phyloP scores from a whole-genome alignment of 2,888 invertebrate genomes.

The Drosophila limbata region DNA sequence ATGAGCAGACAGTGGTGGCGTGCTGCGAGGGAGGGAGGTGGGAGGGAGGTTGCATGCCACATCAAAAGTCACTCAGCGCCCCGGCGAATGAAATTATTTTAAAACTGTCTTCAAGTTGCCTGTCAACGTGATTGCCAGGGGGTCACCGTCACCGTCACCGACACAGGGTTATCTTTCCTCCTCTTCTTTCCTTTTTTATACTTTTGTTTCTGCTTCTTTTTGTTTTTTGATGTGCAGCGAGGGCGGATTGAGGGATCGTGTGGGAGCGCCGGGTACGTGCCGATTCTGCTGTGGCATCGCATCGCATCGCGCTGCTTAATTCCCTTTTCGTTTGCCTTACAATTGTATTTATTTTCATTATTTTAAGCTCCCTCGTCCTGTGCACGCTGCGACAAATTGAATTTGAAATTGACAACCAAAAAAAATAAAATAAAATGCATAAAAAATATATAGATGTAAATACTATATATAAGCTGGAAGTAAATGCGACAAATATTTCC shows the following conservation, averaged over 20 bases:
- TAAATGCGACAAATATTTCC: not conserved
- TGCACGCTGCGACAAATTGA: slow-evolving; percentile 49
- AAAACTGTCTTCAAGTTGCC: slow-evolving; percentile 47
- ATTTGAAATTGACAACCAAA: slow-evolving; percentile 49
- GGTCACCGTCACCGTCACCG: not conserved
- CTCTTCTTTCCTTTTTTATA: not conserved
- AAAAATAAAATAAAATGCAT: not conserved
- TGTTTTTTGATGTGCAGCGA: not conserved
- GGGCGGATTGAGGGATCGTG: slow-evolving; percentile 6
- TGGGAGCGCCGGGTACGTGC: slow-evolving; percentile 12
- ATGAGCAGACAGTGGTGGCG: not conserved
- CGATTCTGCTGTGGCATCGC: slow-evolving; percentile 16
- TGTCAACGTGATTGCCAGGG: slow-evolving; percentile 22
- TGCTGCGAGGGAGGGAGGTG: not conserved
- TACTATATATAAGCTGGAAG: not conserved
- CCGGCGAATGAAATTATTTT: slow-evolving; percentile 45
- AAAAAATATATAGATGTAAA: not conserved
- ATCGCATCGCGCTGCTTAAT: slow-evolving; percentile 31
- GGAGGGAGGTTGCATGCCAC: slow-evolving; percentile 22
- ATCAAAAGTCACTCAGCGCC: slow-evolving; percentile 52
- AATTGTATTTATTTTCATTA: slow-evolving; percentile 57
- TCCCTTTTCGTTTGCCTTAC: slow-evolving; percentile 38
- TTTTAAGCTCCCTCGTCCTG: slow-evolving; percentile 34
- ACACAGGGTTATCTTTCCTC: slow-evolving; percentile 7
- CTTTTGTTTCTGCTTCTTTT: not conserved